Base-by-base conservation (phyloP, 1,140 invertebrate genomes). In the Melanaphis sacchari region DNA sequence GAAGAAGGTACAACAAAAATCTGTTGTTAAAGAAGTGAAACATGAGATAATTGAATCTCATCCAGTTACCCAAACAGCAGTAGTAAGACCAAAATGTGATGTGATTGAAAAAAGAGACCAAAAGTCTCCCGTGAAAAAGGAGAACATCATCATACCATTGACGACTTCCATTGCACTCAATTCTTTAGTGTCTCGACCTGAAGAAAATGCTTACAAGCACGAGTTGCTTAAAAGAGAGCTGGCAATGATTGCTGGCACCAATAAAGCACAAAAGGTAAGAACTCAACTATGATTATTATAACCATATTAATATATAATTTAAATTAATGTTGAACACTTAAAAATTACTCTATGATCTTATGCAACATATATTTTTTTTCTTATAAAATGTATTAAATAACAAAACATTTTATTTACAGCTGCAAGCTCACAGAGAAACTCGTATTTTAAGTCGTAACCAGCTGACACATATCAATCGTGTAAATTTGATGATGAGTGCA, bases 391-490 rank as follows among this genome's bases (percentile, higher is more conserved):
- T 82, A 38, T 41, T 40, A 41, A 40, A 11, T 31, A 11, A 31
- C 9, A 2, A 41, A 41, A 90, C 15, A 66, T 41, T n/a, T 88
- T 38, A 22, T 89, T 93, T 94, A 41, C 89, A 94, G 94, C 76
- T 93, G 84, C 93, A 94, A 93, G 82, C 93, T 26, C 59, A 94
- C 76, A 94, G 94, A 94, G 95, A 96, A 38, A 95, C 95, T 93
- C 95, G 96, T 94, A 94, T 95, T 89, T 94, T 96, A 89, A 96
- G 96, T 94, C 96, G 96, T 85, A 96, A 96, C 93, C 96, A 96
- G 93, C 95, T 97, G 82, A 96, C 96, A 93, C 96, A 96, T 93
- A 95, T 95, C 94, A 97, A 97, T 95, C 97, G 97, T 95, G 94
- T 93, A 52, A 96, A 96, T 94, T 96, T 96, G 94, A 96, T 97